phyloP scores from a whole-genome alignment of 1,140 invertebrate genomes.

The Tetragnatha versicolor region DNA sequence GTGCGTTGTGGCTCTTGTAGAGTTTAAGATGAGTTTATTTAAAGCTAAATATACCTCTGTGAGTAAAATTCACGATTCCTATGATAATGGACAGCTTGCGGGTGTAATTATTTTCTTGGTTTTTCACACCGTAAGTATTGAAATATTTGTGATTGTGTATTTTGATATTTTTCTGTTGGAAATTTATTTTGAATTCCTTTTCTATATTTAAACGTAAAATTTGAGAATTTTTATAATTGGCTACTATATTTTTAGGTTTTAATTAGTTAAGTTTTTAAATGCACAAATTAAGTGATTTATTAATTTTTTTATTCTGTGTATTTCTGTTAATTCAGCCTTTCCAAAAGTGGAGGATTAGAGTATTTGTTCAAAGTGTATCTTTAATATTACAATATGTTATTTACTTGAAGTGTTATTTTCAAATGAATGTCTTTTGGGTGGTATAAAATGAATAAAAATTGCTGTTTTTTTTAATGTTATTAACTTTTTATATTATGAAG shows the following conservation, averaged over 20 bases:
- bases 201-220: neutral
- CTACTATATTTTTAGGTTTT: neutral
- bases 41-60: constrained; percentile 28
- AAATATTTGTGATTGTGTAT: too few species aligned
- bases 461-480: too few species aligned
- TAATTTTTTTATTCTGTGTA: neutral
- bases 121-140: constrained; percentile 24
- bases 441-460: too few species aligned
- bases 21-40: constrained; percentile 25
- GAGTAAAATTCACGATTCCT: constrained; percentile 11
- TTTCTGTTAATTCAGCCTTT: too few species aligned
- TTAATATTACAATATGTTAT: too few species aligned
- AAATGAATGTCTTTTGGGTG: too few species aligned
- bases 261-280: neutral
- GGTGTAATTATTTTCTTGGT: constrained; percentile 30
- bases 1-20: too few species aligned
- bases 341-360: too few species aligned
- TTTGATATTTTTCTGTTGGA: too few species aligned
- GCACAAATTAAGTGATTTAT: neutral
- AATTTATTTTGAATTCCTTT: neutral
- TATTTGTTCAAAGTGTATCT: too few species aligned
- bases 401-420: too few species aligned
- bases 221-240: neutral
- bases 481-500: too few species aligned
- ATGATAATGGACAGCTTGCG: constrained; percentile 32